These are phyloP conservation scores for Torymus texanus DNA, from an alignment of 2,888 invertebrate species.

Conservation along the genomic window DNA sequence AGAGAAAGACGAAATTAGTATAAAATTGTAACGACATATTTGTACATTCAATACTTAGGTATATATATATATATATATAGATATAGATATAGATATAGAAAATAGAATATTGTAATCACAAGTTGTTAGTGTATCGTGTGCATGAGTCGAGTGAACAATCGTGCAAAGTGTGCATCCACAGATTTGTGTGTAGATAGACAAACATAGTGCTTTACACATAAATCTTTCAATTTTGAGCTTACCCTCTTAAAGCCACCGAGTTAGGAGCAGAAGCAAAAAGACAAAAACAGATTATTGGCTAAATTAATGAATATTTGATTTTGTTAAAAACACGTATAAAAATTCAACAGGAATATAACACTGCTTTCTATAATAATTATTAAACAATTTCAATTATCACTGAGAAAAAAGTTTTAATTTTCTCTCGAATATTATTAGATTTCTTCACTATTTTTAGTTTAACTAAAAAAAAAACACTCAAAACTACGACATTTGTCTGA, in stretches of 20 bases:
- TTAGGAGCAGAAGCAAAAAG: conserved; percentile 63
- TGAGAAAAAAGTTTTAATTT: too few relatives aligned
- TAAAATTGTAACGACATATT: background rate
- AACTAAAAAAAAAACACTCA: too few relatives aligned
- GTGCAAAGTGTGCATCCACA: conserved; percentile 32
- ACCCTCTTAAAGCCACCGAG: conserved; percentile 72
- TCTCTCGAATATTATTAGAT: too few relatives aligned
- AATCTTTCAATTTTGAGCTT: conserved; percentile 62
- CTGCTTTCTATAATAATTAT: too few relatives aligned
- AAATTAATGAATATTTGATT: background rate
- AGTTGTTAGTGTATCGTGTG: background rate
- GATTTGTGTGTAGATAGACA: conserved; percentile 54
- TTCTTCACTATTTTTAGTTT: too few relatives aligned
- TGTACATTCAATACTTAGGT: background rate
- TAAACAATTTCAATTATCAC: too few relatives aligned
- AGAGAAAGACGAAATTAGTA: conserved; percentile 59
- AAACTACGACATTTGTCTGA: too few relatives aligned
- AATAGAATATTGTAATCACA: too few relatives aligned
- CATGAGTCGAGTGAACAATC: conserved; percentile 1
- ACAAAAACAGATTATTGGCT: conserved; percentile 34
- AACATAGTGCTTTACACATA: conserved; percentile 47
- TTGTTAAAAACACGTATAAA: too few relatives aligned
- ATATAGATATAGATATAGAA: background rate
- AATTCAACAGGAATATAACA: too few relatives aligned
- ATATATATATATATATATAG: background rate